Conservation (phyloP, 2,888 invertebrate species). For the Agonopterix heracliana region DNA sequence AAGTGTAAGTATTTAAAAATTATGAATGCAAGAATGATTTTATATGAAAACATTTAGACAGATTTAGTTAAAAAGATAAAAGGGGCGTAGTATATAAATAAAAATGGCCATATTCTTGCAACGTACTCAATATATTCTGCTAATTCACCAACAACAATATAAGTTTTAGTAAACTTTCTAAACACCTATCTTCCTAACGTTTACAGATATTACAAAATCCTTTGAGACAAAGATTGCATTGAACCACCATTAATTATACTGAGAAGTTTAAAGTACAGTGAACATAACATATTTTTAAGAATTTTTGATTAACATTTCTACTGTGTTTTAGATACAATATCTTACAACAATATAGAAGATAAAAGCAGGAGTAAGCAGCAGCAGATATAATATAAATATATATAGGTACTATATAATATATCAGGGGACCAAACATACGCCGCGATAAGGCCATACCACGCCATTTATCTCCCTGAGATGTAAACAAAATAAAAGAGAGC, state of each 20-base stretch:
- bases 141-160: constrained; percentile 62
- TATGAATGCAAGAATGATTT: constrained; percentile 56
- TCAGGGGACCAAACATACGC: not conserved
- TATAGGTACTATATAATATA: not conserved
- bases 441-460: not conserved
- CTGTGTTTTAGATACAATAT: constrained; percentile 59
- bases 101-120: constrained; percentile 64
- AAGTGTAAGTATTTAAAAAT: constrained; percentile 33
- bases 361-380: constrained; percentile 66
- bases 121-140: constrained; percentile 71
- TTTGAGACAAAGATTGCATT: constrained; percentile 73
- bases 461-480: too few species aligned
- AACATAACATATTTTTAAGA: constrained; percentile 54
- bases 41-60: constrained; percentile 44
- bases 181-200: constrained; percentile 46
- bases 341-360: constrained; percentile 60
- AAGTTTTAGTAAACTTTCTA: constrained; percentile 35
- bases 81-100: constrained; percentile 55
- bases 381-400: constrained; percentile 16
- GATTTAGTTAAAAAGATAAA: constrained; percentile 19
- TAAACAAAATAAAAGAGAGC: too few species aligned
- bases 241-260: constrained; percentile 57
- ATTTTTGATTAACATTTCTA: constrained; percentile 60
- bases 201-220: constrained; percentile 42
- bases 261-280: constrained; percentile 54